A percentile compares a stretch with the other conserved stretches of the same genome.
Conservation (phyloP, 2,113 vertebrate genomes). For the Percina caprodes region DNA sequence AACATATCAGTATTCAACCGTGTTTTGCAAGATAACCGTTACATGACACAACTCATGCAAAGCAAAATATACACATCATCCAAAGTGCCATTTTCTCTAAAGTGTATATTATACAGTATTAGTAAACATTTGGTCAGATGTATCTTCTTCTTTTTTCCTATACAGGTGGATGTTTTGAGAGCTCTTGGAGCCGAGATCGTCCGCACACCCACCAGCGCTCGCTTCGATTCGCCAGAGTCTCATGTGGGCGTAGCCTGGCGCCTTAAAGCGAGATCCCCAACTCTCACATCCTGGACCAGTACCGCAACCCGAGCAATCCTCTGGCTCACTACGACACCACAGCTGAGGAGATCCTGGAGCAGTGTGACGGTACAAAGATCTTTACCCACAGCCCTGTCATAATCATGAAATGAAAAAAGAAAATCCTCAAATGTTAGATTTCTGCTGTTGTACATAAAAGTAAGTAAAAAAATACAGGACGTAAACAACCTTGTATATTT, state of each 20-base stretch:
- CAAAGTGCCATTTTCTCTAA: no score
- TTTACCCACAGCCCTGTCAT: background rate
- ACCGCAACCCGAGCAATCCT: slow-evolving; percentile 96
- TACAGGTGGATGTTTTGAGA: slow-evolving; percentile 93
- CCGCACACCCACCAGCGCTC: slow-evolving; percentile 93
- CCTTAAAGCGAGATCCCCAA: slow-evolving; percentile 96
- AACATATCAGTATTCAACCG: no score
- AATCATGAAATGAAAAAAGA: background rate
- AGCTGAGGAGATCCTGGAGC: slow-evolving; percentile 94
- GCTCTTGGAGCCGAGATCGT: slow-evolving; percentile 97
- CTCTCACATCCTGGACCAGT: slow-evolving; percentile 96
- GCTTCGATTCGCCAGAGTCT: slow-evolving; percentile 96
- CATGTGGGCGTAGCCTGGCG: slow-evolving; percentile 97
- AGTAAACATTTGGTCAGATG: background rate
- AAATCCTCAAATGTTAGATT: no score
- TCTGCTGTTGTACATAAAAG: no score
- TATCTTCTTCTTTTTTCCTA: background rate
- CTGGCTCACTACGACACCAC: slow-evolving; percentile 95
- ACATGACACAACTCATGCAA: background rate
- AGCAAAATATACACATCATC: background rate
- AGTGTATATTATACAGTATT: background rate
- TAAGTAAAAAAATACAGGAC: no score
- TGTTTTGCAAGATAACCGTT: background rate
- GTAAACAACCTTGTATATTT: background rate
- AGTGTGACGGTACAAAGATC: slow-evolving; percentile 88